These are phyloP conservation scores for Electrophaes corylata DNA, from an alignment of 2,888 invertebrate genomes.

Conservation along the genomic window DNA sequence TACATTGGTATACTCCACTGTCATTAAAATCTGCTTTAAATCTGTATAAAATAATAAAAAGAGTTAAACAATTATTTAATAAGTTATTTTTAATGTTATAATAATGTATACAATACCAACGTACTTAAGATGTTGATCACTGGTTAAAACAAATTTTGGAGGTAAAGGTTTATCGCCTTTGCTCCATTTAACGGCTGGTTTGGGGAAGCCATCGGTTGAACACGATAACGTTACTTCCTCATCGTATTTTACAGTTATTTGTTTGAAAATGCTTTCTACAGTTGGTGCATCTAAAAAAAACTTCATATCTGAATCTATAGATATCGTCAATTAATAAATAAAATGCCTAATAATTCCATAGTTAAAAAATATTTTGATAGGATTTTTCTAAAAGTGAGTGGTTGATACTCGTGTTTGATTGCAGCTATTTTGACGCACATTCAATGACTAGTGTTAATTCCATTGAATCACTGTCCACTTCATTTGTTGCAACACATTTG, in stretches of 20 bases:
- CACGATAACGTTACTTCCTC: conserved; percentile 12
- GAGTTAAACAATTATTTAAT: too few relatives aligned
- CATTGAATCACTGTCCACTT: conserved; percentile 8
- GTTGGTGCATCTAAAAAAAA: conserved; percentile 22
- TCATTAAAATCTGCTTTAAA: conserved; percentile 13
- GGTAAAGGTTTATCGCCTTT: conserved; percentile 3
- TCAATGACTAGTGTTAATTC: conserved; percentile 8
- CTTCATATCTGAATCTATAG: too few relatives aligned
- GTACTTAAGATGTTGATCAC: conserved; percentile 18
- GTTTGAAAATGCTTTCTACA: conserved; percentile 4
- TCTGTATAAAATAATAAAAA: conserved; percentile 6
- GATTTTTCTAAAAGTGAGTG: too few relatives aligned
- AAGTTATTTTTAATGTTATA: too few relatives aligned
- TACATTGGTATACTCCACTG: conserved; percentile 21
- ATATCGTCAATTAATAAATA: too few relatives aligned
- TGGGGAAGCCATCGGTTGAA: conserved; percentile 13
- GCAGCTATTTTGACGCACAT: too few relatives aligned
- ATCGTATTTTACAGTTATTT: not conserved
- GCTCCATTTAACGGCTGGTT: conserved; percentile 13
- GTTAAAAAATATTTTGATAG: too few relatives aligned
- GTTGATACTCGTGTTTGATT: too few relatives aligned
- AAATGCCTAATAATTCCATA: too few relatives aligned
- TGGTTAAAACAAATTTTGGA: conserved; percentile 8
- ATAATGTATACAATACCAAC: too few relatives aligned
- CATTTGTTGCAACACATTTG: conserved; percentile 18